Conservation (phyloP, 2,113 vertebrate genomes). For the Nycticryphes semicollaris region DNA sequence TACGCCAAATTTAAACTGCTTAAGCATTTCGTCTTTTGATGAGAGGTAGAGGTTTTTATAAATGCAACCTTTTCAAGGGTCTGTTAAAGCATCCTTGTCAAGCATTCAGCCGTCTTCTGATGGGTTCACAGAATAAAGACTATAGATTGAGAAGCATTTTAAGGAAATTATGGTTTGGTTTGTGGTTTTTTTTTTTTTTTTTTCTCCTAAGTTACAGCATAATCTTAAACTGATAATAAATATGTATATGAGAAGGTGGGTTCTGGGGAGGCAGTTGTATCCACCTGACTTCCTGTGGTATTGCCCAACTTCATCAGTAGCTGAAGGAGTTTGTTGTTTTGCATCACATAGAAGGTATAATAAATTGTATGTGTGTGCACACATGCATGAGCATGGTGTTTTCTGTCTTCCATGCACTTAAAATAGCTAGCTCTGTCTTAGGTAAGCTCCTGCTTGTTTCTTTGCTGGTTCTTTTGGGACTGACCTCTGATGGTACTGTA, state of each 20-base stretch:
- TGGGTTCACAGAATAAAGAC: not conserved
- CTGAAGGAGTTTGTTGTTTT: not conserved
- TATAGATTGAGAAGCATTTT: not conserved
- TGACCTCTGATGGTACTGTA: not conserved
- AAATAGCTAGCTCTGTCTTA: not conserved
- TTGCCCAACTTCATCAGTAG: not conserved
- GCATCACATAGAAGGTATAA: not conserved
- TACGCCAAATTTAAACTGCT: not conserved
- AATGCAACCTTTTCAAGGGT: not conserved
- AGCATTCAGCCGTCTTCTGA: not conserved
- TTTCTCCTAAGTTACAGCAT: not conserved
- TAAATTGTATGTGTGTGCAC: not conserved
- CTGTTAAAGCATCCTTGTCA: not conserved
- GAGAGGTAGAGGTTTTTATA: not conserved
- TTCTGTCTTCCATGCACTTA: not conserved
- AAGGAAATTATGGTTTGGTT: not conserved
- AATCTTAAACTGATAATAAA: not conserved
- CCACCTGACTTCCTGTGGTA: not conserved
- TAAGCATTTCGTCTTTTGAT: not conserved
- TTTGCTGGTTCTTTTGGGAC: not conserved
- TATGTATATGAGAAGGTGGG: not conserved
- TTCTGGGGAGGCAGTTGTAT: not conserved
- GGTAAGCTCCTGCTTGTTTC: not conserved
- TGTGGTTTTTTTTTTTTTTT: not conserved
- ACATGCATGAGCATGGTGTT: not conserved